Conservation (phyloP, 2,888 invertebrate genomes). For the Lithophane ornitopus region DNA sequence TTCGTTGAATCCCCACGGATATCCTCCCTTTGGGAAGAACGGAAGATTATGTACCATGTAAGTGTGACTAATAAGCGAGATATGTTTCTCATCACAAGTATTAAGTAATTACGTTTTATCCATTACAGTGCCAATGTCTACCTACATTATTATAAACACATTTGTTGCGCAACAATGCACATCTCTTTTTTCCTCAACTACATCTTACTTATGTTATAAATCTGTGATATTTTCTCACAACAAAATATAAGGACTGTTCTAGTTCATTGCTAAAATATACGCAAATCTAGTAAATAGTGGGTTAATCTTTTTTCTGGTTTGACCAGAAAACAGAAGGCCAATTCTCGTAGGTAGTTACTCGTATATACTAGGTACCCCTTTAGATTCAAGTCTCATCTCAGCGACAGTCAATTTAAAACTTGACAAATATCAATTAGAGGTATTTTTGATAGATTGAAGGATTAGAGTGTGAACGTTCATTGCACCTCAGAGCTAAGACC, state of each 20-base stretch:
- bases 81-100: too few relatives aligned
- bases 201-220: background rate
- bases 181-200: background rate
- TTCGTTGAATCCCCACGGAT: too few relatives aligned
- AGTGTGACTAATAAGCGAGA: too few relatives aligned
- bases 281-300: conserved; percentile 11
- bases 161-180: background rate
- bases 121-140: too few relatives aligned
- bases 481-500: background rate
- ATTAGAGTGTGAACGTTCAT: too few relatives aligned
- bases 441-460: background rate
- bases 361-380: background rate
- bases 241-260: background rate
- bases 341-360: background rate
- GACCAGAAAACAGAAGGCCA: conserved; percentile 5
- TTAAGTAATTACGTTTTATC: too few relatives aligned
- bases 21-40: too few relatives aligned
- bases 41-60: too few relatives aligned
- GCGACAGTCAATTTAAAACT: background rate
- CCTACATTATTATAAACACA: background rate
- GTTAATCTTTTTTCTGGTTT: conserved; percentile 25
- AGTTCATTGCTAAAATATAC: conserved; percentile 30
- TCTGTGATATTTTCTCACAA: background rate
- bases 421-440: too few relatives aligned
- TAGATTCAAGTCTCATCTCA: background rate